Base-by-base conservation (phyloP, 2,797 vertebrate genomes). In the Pangasius macronema region DNA sequence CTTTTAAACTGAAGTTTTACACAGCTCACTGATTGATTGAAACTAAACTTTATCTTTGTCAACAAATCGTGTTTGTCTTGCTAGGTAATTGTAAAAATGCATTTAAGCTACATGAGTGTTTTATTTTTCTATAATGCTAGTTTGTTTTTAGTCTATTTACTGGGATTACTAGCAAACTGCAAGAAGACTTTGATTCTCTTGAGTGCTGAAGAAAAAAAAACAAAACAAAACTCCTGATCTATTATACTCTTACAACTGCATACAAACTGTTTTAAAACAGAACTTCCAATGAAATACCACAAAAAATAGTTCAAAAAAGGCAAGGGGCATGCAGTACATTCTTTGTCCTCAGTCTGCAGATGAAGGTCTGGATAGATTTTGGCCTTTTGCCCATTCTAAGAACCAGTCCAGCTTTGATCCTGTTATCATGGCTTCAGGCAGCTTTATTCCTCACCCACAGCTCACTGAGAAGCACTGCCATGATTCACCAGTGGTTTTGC, bases 371-470 rank as follows among this genome's bases (percentile, higher is more conserved):
- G 73, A n/a, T 77, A 79, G 57, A 79, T 3, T 57, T 79, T 24
- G 51, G 9, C 18, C 33, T 55, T 79, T 79, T 33, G 49, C 33
- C 59, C 77, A 22, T 80, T 20, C 73, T 53, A 11, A 57, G 22
- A 46, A 61, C 16, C 4, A 10, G 30, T 61, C 42, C 20, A 55
- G 75, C 42, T 55, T 81, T 82, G 51, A 86, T 82, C 57, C 39
- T 76, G 70, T 75, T 72, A 76, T 83, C 81, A 83, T 76, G 13
- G 81, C 57, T 53, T 76, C 39, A 39, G 1, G 51, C 76, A 53
- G n/a, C 27, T 53, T 51, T 77, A 30, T 53, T 53, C 18, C 46
- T 76, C n/a, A 18, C 73, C 49, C 14, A 76, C 49, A 53, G 27
- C 27, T 30, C n/a, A 77, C 13, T 79, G 51, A 55, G 46, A 30